Evolutionary conservation across 2,113 vertebrate species (phyloP), one percentile per base, ranked within the genome.

Genomic region (Petromus typicus): DNA sequence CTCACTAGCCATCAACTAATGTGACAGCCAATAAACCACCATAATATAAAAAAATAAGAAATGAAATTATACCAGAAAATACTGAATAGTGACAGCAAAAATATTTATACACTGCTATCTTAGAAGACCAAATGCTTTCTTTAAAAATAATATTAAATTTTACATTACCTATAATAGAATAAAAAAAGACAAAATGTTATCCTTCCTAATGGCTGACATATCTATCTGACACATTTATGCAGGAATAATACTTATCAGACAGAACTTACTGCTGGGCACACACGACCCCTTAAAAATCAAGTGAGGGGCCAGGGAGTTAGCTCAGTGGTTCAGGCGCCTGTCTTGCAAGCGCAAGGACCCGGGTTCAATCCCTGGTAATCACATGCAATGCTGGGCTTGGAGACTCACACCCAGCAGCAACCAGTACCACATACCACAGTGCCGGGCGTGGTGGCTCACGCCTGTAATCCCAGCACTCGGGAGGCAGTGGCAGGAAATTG

Each of bases 91-190:
- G n/a, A 13, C 7, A 69, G 43, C 18, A 87, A 95, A 94, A 56
- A 57, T 4, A 94, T 69, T 78, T 80, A 80, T 75, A 91, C 9
- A 90, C 32, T 78, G 63, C 16, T 56, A 63, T 54, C 48, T 54
- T 84, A 86, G 54, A 96, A 97, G 91, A 89, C 1, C 22, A 75
- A 95, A 95, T 32, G 67, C 1, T 5, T 63, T 92, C 34, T 80
- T 95, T 61, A 88, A 93, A 95, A 61, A 63, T 67, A 94, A 57
- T 57, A 75, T 25, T 59, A 86, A 76, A 95, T 75, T 90, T 93
- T 79, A 92, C 79, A 94, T 91, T 76, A 82, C 11, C 7, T 73
- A 45, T 34, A 78, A 22, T 11, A 94, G 37, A 90, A 79, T 88
- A 13, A 51, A 64, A 67, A 69, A 10, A 3, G 16, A 85, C 40